Evolutionary conservation across 2,797 vertebrate species (phyloP).

Genomic region (Tenualosa ilisha): DNA sequence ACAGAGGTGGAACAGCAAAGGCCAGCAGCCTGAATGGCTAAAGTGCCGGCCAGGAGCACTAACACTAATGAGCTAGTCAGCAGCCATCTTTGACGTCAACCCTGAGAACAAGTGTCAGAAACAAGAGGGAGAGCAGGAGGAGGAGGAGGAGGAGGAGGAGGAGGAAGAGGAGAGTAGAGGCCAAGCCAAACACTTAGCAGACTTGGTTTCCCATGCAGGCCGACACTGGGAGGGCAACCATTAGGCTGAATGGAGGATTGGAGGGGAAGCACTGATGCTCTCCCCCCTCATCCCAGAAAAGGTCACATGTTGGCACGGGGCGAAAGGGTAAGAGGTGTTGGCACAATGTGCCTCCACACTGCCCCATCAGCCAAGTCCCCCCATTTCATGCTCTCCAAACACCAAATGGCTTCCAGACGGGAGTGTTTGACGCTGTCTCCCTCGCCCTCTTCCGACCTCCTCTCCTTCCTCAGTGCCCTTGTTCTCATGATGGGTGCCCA

Average conservation of each 20-base stretch:
- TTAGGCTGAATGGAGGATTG: neutral
- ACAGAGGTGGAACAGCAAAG: neutral
- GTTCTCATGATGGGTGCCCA: neutral
- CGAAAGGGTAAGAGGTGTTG: constrained; percentile 15
- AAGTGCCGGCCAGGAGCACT: neutral
- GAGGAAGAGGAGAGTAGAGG: neutral
- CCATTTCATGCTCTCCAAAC: neutral
- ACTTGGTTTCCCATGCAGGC: neutral
- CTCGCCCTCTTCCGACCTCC: neutral
- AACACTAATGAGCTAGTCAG: neutral
- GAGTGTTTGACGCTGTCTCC: neutral
- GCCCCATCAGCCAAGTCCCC: neutral
- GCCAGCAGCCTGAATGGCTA: neutral
- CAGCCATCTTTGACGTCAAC: constrained; percentile 10
- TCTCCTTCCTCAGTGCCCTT: neutral
- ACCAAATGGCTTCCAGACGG: constrained; percentile 15
- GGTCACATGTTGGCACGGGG: constrained; percentile 13
- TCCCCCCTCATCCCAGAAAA: neutral
- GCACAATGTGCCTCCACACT: neutral
- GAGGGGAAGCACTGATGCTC: neutral
- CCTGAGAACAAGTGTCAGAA: constrained; percentile 9
- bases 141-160: neutral
- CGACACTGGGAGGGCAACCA: neutral
- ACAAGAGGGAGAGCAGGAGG: neutral
- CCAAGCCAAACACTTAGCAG: neutral